phyloP scores from a whole-genome alignment of 2,113 vertebrate genomes.

The Illadopsis cleaveri region DNA sequence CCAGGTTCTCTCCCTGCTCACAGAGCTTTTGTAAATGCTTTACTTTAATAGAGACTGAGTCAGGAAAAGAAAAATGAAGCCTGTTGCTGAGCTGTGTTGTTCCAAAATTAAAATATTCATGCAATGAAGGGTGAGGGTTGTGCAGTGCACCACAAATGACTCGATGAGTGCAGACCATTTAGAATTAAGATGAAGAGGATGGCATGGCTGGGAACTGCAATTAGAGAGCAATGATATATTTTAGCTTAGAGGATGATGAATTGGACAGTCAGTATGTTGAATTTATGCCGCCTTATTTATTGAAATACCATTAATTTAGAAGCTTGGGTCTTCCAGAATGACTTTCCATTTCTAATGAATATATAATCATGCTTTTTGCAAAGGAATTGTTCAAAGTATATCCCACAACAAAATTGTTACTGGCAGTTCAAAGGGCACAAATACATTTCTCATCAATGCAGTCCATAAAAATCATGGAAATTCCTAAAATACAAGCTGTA shows the following conservation, averaged over 20 bases:
- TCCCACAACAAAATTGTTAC: not conserved
- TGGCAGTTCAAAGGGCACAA: not conserved
- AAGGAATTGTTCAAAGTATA: not conserved
- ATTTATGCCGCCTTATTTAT: not conserved
- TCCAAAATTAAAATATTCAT: constrained; percentile 34
- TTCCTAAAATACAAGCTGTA: not conserved
- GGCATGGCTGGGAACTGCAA: not conserved
- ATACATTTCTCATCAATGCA: constrained; percentile 7
- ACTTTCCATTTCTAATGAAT: not conserved
- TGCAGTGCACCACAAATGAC: not conserved
- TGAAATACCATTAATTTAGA: not conserved
- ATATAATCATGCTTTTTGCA: not conserved
- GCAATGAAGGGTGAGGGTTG: constrained; percentile 1
- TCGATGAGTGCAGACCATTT: not conserved
- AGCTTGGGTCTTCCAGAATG: not conserved
- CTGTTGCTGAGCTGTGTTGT: constrained; percentile 5
- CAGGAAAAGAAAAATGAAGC: not conserved
- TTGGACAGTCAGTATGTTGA: not conserved
- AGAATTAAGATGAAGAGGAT: constrained; percentile 1
- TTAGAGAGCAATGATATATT: not conserved
- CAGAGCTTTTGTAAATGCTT: not conserved
- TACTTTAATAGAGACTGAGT: not conserved
- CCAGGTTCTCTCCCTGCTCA: not conserved
- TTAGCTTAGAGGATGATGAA: not conserved
- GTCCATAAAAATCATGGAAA: not conserved